These are phyloP conservation scores for Platycnemis pennipes DNA, from an alignment of 2,888 invertebrate species.

Conservation along the genomic window DNA sequence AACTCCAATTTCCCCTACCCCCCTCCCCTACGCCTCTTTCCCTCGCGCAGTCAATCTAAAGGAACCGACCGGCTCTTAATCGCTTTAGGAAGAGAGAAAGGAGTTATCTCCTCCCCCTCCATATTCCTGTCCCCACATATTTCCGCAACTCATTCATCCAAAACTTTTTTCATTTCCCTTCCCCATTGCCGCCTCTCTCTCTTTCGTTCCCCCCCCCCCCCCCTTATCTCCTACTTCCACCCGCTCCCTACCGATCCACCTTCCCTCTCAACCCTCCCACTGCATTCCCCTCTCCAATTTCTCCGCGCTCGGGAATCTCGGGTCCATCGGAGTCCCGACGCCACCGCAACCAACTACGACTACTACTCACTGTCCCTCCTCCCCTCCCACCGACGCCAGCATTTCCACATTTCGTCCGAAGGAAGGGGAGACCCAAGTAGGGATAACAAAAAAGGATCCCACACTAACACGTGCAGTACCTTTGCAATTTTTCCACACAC, in stretches of 20 bases:
- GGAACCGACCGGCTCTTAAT: not conserved
- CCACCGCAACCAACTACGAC: not conserved
- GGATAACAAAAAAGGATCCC: too few relatives aligned
- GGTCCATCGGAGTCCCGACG: not conserved
- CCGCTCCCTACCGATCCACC: not conserved
- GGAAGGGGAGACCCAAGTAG: too few relatives aligned
- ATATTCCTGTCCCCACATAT: slow-evolving; percentile 21
- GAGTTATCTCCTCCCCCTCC: not conserved
- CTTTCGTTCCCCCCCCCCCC: not conserved
- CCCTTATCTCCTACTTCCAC: not conserved
- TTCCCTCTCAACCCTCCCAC: not conserved
- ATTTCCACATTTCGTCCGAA: not conserved
- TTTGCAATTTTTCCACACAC: too few relatives aligned
- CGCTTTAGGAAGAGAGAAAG: not conserved
- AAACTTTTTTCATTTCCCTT: slow-evolving; percentile 51
- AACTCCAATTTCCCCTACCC: not conserved
- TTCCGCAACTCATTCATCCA: slow-evolving; percentile 13
- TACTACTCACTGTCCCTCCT: not conserved
- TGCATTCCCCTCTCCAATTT: not conserved
- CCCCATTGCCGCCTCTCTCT: not conserved
- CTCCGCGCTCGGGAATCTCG: not conserved
- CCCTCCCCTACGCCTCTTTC: too few relatives aligned
- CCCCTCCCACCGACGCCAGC: not conserved
- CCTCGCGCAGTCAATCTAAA: not conserved
- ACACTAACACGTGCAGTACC: too few relatives aligned